A percentile compares a stretch with the other conserved stretches of the same genome.
phyloP scores from a whole-genome alignment of 1,140 invertebrate genomes.

The Bilobella aurantiaca region DNA sequence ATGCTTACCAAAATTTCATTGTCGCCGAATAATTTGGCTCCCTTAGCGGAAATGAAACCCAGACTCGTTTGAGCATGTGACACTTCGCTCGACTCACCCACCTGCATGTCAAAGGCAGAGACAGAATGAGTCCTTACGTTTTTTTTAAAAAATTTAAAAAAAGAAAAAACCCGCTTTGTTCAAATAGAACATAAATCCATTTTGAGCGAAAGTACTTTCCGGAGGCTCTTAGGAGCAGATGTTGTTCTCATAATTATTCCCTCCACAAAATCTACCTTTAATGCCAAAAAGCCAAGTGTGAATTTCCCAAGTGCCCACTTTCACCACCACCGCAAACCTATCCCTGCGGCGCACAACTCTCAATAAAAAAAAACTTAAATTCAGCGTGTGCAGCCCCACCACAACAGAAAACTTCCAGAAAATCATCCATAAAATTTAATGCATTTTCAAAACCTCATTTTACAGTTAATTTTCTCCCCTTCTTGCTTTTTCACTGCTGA shows the following conservation, averaged over 20 bases:
- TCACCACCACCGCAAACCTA: no score
- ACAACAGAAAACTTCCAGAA: no score
- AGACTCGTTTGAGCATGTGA: conserved; percentile 25
- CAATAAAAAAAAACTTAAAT: not conserved
- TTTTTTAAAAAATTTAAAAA: not conserved
- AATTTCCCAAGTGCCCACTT: not conserved
- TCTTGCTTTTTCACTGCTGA: not conserved
- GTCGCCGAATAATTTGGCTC: conserved; percentile 29
- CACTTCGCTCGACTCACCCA: conserved; percentile 33
- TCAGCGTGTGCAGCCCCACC: no score
- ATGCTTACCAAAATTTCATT: conserved; percentile 35
- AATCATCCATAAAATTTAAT: not conserved
- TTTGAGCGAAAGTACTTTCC: not conserved
- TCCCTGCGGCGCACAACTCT: no score
- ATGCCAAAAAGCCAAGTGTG: no score
- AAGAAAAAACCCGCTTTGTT: no score
- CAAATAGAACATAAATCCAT: not conserved
- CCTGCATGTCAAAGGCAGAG: conserved; percentile 24
- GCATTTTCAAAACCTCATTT: not conserved
- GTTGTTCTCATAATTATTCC: not conserved
- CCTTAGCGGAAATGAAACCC: conserved; percentile 31
- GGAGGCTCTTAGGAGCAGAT: not conserved
- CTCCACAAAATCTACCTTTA: no score
- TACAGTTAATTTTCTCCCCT: not conserved
- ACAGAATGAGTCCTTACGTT: not conserved